These are phyloP conservation scores for Tetranychus truncatus DNA, from an alignment of 2,888 invertebrate species.

Conservation along the genomic window DNA sequence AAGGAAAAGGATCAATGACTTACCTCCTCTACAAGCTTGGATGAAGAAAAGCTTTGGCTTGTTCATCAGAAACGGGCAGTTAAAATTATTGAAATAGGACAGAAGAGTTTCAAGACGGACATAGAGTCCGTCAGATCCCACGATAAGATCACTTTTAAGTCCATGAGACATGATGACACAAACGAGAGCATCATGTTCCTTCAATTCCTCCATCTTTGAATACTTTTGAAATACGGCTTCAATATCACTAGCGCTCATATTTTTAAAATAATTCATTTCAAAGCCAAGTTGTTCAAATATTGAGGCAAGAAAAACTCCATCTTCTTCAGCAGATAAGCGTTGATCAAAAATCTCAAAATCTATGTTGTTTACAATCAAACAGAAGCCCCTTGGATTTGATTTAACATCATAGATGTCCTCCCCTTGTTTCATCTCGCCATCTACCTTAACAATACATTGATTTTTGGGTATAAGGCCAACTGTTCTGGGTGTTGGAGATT, in stretches of 20 bases:
- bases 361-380: conserved; percentile 25
- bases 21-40: conserved; percentile 26
- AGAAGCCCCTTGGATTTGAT: conserved; percentile 22
- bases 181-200: conserved; percentile 21
- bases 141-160: conserved; percentile 17
- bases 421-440: conserved; percentile 1
- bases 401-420: conserved; percentile 21
- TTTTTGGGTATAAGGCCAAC: background rate
- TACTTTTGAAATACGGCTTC: conserved; percentile 11
- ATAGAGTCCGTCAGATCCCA: conserved; percentile 20
- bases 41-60: conserved; percentile 27
- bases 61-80: conserved; percentile 20
- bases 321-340: conserved; percentile 23
- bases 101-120: conserved; percentile 21
- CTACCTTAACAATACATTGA: background rate
- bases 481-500: background rate
- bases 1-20: background rate
- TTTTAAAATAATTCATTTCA: conserved; percentile 8
- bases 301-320: conserved; percentile 16
- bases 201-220: conserved; percentile 12
- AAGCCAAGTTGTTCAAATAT: conserved; percentile 22
- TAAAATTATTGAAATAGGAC: conserved; percentile 24
- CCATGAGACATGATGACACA: conserved; percentile 26
- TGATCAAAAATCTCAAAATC: conserved; percentile 17
- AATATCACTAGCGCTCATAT: conserved; percentile 19